Base-by-base conservation (phyloP, 2,797 vertebrate genomes). In the Iguana delicatissima region DNA sequence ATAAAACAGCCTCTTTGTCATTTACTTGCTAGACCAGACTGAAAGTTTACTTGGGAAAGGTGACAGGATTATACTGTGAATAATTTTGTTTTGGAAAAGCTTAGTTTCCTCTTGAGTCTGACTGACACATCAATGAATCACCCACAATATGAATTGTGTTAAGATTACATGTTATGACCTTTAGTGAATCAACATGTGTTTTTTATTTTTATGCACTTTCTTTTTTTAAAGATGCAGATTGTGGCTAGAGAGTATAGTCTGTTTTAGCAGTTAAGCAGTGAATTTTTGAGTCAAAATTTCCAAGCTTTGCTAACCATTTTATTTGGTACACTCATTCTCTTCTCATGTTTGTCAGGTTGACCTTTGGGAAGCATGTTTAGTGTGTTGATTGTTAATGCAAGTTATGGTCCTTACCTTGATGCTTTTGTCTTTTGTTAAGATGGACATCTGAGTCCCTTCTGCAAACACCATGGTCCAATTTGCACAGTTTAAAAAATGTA, bases 101-200 rank as follows among this genome's bases (percentile, higher is more conserved):
- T 26, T 67, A 72, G 42, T 64, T 62, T 46, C 20, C 32, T 46
- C 64, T 81, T 62, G 35, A 62, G 57, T 42, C 6, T 80, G 64
- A 50, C 14, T 85, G 84, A 73, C 64, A 85, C 55, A 79, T 72
- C 26, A 50, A 42, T 84, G 88, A 84, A 84, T 86, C 67, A 80
- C 32, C 29, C 64, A 86, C 52, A 50, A 29, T 26, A 73, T 73
- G 88, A 89, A 89, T 22, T 90, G 64, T 38, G 46, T 90, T 62
- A 80, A 67, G 62, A 87, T 87, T 74, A 59, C 50, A 13, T 89
- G 67, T 89, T 73, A 90, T 72, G 29, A 84, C 59, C 81, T 85
- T 90, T n/a, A 8, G 67, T 59, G 62, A 80, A 86, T 73, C 64
- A 90, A 73, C 62, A 46, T 59, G 64, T 32, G 10, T 50, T 72